Evolutionary conservation across 2,888 invertebrate genomes (phyloP), one percentile per base, ranked within the genome.

Genomic region (Crocallis elinguaria): DNA sequence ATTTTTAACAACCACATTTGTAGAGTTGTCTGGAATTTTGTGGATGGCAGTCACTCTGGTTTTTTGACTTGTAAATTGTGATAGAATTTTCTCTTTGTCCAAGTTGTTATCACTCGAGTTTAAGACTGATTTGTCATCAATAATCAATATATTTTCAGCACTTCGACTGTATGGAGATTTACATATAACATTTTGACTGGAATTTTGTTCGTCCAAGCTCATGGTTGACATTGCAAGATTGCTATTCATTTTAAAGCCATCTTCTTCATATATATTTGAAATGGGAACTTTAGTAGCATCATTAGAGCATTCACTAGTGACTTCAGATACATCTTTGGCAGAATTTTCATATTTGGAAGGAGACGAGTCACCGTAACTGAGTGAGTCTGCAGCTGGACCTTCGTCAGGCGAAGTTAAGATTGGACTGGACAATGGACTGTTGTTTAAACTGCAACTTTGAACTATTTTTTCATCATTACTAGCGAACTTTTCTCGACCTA

Each of bases 91-190:
- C 0, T 86, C 84, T 14, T 77, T 64, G 51, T 89, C 79, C 5
- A 88, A 58, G 6, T 79, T 75, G 56, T 77, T 79, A 1, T 70
- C 62, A 54, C 71, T 79, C 0, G 63, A 60, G 52, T 72, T 50
- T 27, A 49, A 44, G 25, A 50, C 63, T 4, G 37, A 29, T 19
- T 64, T 60, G 25, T 67, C 62, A 3, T 66, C 64, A 5, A 66
- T 57, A 7, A 53, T 62, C 13, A 76, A 77, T 66, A 90, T 78
- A 60, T 89, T 85, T 64, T 90, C 90, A 39, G 81, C 88, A 51
- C 89, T 90, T 32, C 69, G 77, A 41, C 89, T 90, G 32, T 76
- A 74, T 0, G 73, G 60, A 0, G 78, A 74, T 51, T 81, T 79
- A 37, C 66, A 65, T 8, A 77, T 64, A 1, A 65, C 57, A 45